A percentile compares a stretch with the other conserved stretches of the same genome.
phyloP scores from a whole-genome alignment of 2,888 invertebrate species.

The Xestoiulus laeticollis region DNA sequence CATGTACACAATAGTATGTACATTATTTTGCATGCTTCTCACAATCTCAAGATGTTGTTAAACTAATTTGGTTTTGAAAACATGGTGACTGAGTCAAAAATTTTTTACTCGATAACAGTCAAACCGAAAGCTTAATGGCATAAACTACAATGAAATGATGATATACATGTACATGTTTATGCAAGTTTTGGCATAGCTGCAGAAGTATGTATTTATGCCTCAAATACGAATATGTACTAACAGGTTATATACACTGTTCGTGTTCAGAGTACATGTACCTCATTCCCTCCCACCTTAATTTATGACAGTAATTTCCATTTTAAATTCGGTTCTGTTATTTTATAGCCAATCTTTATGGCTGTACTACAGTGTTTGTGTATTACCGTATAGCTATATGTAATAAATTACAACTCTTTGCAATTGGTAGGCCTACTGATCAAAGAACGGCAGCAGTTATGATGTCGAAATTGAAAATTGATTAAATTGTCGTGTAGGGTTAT shows the following conservation, averaged over 20 bases:
- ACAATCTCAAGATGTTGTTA: too few relatives aligned
- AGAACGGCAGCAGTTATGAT: background rate
- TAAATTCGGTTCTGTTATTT: slow-evolving; percentile 1
- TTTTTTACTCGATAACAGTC: too few relatives aligned
- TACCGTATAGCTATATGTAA: background rate
- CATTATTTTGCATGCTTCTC: too few relatives aligned
- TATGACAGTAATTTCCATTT: background rate
- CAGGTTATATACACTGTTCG: background rate
- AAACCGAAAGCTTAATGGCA: too few relatives aligned
- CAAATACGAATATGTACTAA: background rate
- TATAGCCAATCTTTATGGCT: background rate
- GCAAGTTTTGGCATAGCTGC: background rate
- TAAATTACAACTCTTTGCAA: slow-evolving; percentile 5
- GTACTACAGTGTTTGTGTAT: background rate
- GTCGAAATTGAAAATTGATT: slow-evolving; percentile 26
- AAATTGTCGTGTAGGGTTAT: background rate
- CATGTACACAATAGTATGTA: too few relatives aligned
- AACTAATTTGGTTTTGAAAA: too few relatives aligned
- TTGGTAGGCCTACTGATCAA: background rate
- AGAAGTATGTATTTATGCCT: background rate
- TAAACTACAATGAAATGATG: too few relatives aligned
- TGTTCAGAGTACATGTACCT: background rate
- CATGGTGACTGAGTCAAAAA: too few relatives aligned
- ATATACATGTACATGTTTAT: too few relatives aligned
- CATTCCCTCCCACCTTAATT: background rate